Conservation (phyloP, 35 echinoderm and acorn worm species). For the Eucidaris tribuloides region DNA sequence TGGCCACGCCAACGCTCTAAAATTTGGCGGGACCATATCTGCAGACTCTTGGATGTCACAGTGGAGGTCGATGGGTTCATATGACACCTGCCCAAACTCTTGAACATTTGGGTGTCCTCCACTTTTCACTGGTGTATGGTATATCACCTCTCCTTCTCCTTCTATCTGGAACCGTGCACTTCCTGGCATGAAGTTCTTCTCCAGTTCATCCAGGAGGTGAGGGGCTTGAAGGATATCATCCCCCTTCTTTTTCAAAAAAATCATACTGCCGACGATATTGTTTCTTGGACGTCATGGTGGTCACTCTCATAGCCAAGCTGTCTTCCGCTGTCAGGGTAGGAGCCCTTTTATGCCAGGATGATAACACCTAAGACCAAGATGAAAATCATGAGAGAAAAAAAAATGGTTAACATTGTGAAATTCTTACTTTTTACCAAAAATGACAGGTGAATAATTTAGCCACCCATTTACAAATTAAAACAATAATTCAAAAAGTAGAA, state of each 20-base stretch:
- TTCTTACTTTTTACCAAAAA: no score
- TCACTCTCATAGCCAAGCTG: slow-evolving; percentile 26
- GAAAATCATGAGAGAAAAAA: no score
- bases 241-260: background rate
- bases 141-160: background rate
- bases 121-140: slow-evolving; percentile 44
- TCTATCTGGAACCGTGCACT: slow-evolving; percentile 18
- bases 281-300: background rate
- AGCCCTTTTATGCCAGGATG: slow-evolving; percentile 4
- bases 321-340: background rate
- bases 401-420: no score
- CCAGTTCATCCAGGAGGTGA: background rate
- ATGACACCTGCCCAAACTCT: background rate
- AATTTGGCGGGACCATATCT: slow-evolving; percentile 25
- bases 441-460: no score
- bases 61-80: slow-evolving; percentile 19
- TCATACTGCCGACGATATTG: slow-evolving; percentile 26
- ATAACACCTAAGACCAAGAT: background rate
- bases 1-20: slow-evolving; percentile 26
- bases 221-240: background rate
- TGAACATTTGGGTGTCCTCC: background rate
- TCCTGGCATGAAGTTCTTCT: slow-evolving; percentile 42
- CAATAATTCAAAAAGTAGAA: no score
- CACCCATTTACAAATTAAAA: no score
- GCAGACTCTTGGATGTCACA: background rate